phyloP scores from a whole-genome alignment of 2,113 vertebrate species.

The Notarius lentiginosus region DNA sequence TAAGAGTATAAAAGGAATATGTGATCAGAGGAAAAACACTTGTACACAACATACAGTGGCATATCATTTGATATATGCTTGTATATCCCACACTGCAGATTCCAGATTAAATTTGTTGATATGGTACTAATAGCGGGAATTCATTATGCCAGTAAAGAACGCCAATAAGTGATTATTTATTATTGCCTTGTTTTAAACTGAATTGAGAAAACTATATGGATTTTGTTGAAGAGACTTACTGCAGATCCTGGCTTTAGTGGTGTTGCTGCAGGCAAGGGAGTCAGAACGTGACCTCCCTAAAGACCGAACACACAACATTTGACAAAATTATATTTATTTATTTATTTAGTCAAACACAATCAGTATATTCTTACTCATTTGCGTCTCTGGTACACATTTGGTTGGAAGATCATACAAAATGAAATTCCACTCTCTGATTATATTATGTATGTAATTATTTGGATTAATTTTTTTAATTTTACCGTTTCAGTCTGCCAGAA shows the following conservation, averaged over 20 bases:
- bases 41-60: not conserved
- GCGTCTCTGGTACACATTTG: not conserved
- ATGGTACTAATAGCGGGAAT: not conserved
- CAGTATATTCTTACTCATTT: not conserved
- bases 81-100: not conserved
- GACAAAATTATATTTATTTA: not conserved
- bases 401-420: not conserved
- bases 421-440: not conserved
- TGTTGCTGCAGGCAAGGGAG: slow-evolving; percentile 77
- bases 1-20: too few relatives aligned
- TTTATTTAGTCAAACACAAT: not conserved
- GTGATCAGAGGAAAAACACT: not conserved
- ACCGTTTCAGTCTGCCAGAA: slow-evolving; percentile 85
- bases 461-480: slow-evolving; percentile 23
- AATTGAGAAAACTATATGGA: not conserved
- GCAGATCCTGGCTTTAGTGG: slow-evolving; percentile 80
- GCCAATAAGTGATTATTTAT: not conserved
- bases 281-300: slow-evolving; percentile 79
- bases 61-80: not conserved
- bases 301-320: slow-evolving; percentile 13
- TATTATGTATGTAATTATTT: not conserved
- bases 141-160: not conserved
- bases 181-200: too few relatives aligned
- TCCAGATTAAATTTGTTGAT: not conserved
- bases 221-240: slow-evolving; percentile 63